Conservation (phyloP, 2,113 vertebrate genomes). For the Asarcornis scutulata region DNA sequence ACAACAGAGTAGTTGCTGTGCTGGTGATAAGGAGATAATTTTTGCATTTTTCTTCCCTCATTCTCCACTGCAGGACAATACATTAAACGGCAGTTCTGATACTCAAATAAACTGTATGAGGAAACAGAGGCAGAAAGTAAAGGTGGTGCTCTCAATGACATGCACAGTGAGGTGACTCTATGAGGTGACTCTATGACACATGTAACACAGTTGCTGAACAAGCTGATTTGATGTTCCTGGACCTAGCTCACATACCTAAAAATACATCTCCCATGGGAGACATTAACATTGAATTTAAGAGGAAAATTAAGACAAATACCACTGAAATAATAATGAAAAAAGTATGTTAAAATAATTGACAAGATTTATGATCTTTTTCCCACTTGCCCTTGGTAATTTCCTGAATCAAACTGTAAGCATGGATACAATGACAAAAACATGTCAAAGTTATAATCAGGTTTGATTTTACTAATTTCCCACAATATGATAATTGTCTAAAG, state of each 20-base stretch:
- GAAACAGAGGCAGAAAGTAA: not conserved
- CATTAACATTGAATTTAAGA: not conserved
- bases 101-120: not conserved
- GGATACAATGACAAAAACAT: not conserved
- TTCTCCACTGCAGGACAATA: not conserved
- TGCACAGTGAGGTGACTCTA: not conserved
- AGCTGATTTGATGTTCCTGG: not conserved
- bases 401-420: not conserved
- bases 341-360: not conserved
- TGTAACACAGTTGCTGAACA: not conserved
- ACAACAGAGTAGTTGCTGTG: not conserved
- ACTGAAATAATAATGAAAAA: not conserved
- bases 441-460: not conserved
- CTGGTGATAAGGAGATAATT: not conserved
- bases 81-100: not conserved
- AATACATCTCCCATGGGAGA: not conserved
- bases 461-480: not conserved
- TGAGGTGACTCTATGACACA: not conserved
- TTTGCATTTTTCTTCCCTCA: not conserved
- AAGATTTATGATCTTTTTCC: not conserved
- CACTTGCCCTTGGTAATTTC: not conserved
- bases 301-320: not conserved
- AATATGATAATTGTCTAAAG: not conserved
- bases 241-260: not conserved
- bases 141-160: not conserved